Percentiles rank a stretch among this genome's conserved stretches.
These are phyloP conservation scores for Cyprinodon variegatus DNA, from an alignment of 2,113 vertebrate species.

Conservation along the genomic window DNA sequence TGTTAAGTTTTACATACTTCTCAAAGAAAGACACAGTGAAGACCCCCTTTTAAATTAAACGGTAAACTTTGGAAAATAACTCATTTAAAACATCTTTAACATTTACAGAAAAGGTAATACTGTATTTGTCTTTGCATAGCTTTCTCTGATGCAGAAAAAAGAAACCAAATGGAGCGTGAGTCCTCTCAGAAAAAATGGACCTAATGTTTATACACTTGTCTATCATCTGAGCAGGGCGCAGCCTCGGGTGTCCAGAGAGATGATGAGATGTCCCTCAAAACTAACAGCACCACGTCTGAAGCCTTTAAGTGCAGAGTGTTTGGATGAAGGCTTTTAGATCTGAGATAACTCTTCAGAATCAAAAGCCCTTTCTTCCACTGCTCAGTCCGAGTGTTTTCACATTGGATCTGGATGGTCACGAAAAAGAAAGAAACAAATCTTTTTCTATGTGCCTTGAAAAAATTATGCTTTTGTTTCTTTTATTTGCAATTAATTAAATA, in stretches of 20 bases:
- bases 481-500: constrained; percentile 6
- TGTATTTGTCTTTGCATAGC: constrained; percentile 2
- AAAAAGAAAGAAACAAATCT: constrained; percentile 10
- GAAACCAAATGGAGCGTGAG: constrained; percentile 67
- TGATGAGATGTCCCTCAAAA: constrained; percentile 65
- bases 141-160: constrained; percentile 20
- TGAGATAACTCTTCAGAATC: constrained; percentile 66
- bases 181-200: constrained; percentile 72
- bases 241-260: constrained; percentile 70
- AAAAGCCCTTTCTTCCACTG: constrained; percentile 52
- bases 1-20: neutral
- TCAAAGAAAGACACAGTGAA: neutral
- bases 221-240: constrained; percentile 65
- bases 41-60: neutral
- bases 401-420: neutral
- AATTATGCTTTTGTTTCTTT: constrained; percentile 19
- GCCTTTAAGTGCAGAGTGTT: constrained; percentile 79
- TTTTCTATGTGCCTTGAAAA: neutral
- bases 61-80: neutral
- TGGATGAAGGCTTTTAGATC: constrained; percentile 73
- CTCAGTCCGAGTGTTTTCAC: constrained; percentile 14
- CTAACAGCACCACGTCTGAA: constrained; percentile 48
- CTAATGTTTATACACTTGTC: constrained; percentile 82
- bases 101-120: neutral
- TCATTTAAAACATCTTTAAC: neutral